Percentiles rank a stretch among this genome's conserved stretches.
Evolutionary conservation across 2,797 vertebrate genomes (phyloP).

Genomic region (Melanogrammus aeglefinus): DNA sequence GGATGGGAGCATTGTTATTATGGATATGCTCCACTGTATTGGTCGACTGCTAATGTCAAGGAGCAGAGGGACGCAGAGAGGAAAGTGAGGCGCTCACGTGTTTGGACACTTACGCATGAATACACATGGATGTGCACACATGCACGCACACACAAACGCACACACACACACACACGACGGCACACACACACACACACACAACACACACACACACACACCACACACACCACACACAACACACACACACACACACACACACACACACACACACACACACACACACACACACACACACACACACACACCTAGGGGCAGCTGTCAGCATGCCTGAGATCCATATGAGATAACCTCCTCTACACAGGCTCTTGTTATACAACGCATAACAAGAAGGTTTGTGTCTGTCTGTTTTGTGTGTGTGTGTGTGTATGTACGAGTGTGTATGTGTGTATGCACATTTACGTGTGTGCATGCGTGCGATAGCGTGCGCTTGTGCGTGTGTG

Average conservation of each 20-base stretch:
- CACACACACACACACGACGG: too few relatives aligned
- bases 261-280: background rate
- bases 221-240: too few relatives aligned
- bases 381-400: background rate
- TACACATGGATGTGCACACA: background rate
- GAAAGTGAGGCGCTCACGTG: background rate
- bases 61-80: background rate
- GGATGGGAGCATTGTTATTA: too few relatives aligned
- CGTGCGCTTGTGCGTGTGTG: too few relatives aligned
- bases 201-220: too few relatives aligned
- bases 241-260: constrained; percentile 4
- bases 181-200: too few relatives aligned
- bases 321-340: constrained; percentile 21
- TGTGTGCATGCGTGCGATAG: too few relatives aligned
- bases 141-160: background rate
- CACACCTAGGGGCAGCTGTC: constrained; percentile 18
- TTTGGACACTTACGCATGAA: background rate
- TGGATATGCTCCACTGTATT: background rate
- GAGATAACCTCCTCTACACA: constrained; percentile 1
- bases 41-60: background rate
- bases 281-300: background rate
- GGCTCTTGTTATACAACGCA: background rate
- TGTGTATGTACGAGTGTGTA: background rate
- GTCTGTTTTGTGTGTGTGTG: background rate
- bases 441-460: too few relatives aligned